These are phyloP conservation scores for Sorex maritimensis DNA, from an alignment of 2,797 vertebrate genomes.

Conservation along the genomic window DNA sequence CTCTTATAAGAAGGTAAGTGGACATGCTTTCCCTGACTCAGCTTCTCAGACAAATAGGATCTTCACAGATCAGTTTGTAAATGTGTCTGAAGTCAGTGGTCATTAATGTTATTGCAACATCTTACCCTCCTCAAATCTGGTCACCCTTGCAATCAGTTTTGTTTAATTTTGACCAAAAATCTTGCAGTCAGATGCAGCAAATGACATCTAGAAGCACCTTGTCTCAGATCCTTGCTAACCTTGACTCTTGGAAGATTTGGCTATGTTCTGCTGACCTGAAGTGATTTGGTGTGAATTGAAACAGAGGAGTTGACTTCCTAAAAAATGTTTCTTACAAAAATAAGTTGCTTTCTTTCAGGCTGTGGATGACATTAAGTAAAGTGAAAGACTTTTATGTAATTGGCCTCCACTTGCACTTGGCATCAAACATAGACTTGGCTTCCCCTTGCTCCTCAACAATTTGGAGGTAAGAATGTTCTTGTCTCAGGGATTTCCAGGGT, in stretches of 20 bases:
- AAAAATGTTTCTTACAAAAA: slow-evolving; percentile 74
- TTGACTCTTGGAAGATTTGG: background rate
- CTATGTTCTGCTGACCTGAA: slow-evolving; percentile 69
- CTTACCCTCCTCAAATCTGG: background rate
- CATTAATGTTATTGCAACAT: background rate
- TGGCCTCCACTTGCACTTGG: slow-evolving; percentile 61
- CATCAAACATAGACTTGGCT: slow-evolving; percentile 54
- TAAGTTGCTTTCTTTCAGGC: slow-evolving; percentile 77
- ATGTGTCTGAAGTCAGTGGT: background rate
- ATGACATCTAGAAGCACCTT: slow-evolving; percentile 24
- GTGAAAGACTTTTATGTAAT: slow-evolving; percentile 73
- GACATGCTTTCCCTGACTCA: background rate
- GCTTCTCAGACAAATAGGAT: background rate
- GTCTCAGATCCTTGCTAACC: background rate
- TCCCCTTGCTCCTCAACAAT: slow-evolving; percentile 47
- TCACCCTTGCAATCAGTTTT: background rate
- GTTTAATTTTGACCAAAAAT: slow-evolving; percentile 1
- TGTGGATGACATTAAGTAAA: slow-evolving; percentile 80
- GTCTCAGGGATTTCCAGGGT: slow-evolving; percentile 67
- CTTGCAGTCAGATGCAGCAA: slow-evolving; percentile 34
- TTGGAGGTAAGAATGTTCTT: slow-evolving; percentile 52
- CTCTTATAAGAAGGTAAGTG: background rate
- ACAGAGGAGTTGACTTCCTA: slow-evolving; percentile 69
- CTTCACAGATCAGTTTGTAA: background rate
- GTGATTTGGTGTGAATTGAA: slow-evolving; percentile 73